phyloP scores from a whole-genome alignment of 2,888 invertebrate genomes.

The Tipula lateralis region DNA sequence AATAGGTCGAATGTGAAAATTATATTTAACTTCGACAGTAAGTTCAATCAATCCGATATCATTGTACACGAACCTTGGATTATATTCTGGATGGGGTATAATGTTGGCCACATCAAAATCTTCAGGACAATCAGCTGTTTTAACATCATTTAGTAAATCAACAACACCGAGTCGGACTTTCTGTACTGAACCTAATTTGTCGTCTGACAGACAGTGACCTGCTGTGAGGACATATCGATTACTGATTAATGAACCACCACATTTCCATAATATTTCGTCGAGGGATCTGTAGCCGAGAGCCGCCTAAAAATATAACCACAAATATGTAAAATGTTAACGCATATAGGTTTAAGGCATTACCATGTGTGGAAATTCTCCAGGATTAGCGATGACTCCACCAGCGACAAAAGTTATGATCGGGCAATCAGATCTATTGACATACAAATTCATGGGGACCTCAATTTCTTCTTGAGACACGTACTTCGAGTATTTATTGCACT shows the following conservation, averaged over 20 bases:
- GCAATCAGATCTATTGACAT: background rate
- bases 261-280: constrained; percentile 45
- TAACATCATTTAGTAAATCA: constrained; percentile 34
- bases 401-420: background rate
- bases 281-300: background rate
- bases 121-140: background rate
- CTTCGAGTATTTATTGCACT: background rate
- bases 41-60: background rate
- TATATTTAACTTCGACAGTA: background rate
- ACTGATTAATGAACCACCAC: constrained; percentile 58
- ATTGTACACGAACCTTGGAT: background rate
- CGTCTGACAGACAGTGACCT: constrained; percentile 52
- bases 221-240: constrained; percentile 56
- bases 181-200: constrained; percentile 34
- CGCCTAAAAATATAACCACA: background rate
- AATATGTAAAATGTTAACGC: background rate
- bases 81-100: background rate
- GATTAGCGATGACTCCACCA: constrained; percentile 36
- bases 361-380: constrained; percentile 45
- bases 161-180: constrained; percentile 47
- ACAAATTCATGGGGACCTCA: background rate
- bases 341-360: constrained; percentile 32
- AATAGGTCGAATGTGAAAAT: background rate
- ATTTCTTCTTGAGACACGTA: background rate
- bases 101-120: background rate